A percentile compares a stretch with the other conserved stretches of the same genome.
Evolutionary conservation across 2,888 invertebrate genomes (phyloP).

Genomic region (Oithona nana): DNA sequence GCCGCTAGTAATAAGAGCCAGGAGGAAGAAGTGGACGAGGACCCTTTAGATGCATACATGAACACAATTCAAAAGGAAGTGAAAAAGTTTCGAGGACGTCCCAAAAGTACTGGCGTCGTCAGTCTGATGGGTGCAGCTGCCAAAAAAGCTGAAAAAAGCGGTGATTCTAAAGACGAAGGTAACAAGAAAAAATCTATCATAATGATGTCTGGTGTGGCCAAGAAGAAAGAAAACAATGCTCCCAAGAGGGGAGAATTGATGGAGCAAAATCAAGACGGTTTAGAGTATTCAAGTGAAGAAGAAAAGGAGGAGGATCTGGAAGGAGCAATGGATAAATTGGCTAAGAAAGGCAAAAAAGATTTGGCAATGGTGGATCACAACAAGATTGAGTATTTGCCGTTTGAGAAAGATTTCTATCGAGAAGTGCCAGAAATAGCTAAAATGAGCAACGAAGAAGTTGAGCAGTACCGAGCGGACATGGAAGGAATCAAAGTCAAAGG

Average conservation of each 20-base stretch:
- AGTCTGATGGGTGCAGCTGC: conserved; percentile 22
- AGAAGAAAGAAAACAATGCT: conserved; percentile 36
- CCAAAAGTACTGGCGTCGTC: conserved; percentile 38
- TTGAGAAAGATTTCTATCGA: conserved; percentile 77
- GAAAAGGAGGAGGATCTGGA: conserved; percentile 74
- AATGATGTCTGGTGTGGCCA: conserved; percentile 52
- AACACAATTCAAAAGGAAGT: conserved; percentile 51
- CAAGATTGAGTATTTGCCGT: conserved; percentile 64
- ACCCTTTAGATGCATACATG: conserved; percentile 97
- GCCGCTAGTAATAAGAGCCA: conserved; percentile 26
- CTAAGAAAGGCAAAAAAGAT: conserved; percentile 57
- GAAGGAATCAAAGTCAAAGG: conserved; percentile 93
- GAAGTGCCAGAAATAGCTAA: conserved; percentile 86
- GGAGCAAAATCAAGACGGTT: conserved; percentile 91
- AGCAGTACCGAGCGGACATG: conserved; percentile 57
- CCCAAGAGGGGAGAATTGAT: conserved; percentile 84
- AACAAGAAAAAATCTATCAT: conserved; percentile 29
- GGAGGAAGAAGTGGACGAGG: conserved; percentile 54
- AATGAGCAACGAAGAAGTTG: conserved; percentile 73
- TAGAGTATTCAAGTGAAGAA: conserved; percentile 92
- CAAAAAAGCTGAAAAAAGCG: conserved; percentile 18
- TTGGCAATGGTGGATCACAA: conserved; percentile 79
- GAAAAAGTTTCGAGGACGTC: conserved; percentile 43
- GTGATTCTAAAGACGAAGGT: conserved; percentile 9
- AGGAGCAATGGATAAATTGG: conserved; percentile 57